Percentiles rank a stretch among this genome's conserved stretches.
Evolutionary conservation across 2,797 vertebrate genomes (phyloP).

Genomic region (Thripadectes ignobilis): DNA sequence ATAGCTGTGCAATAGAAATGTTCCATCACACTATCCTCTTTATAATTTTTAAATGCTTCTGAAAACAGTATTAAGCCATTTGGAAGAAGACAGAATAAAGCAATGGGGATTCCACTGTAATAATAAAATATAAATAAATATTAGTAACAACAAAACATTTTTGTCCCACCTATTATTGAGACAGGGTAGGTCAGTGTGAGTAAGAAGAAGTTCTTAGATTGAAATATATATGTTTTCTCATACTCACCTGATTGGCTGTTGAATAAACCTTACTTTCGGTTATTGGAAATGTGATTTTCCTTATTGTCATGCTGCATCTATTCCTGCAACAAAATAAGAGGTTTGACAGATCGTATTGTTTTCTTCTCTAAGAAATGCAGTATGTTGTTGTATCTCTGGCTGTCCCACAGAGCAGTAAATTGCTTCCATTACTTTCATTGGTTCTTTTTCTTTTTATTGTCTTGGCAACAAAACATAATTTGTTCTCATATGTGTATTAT

Average conservation of each 20-base stretch:
- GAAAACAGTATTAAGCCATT: neutral
- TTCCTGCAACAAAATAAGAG: constrained; percentile 54
- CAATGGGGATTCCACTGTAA: neutral
- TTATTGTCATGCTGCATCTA: neutral
- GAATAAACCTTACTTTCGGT: neutral
- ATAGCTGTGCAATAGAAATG: neutral
- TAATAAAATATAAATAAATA: neutral
- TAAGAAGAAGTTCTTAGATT: neutral
- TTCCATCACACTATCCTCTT: neutral
- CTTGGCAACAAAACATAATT: constrained; percentile 66
- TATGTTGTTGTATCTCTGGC: constrained; percentile 37
- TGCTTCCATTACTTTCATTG: constrained; percentile 67
- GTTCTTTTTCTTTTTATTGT: constrained; percentile 49
- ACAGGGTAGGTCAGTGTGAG: neutral
- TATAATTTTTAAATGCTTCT: neutral
- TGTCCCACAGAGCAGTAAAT: constrained; percentile 68
- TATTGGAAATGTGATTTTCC: constrained; percentile 37
- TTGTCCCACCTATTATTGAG: neutral
- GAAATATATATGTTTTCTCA: constrained; percentile 20
- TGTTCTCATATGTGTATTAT: constrained; percentile 35
- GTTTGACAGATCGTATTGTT: constrained; percentile 46
- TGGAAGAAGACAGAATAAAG: neutral
- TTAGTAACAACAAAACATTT: neutral
- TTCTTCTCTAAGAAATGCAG: constrained; percentile 50
- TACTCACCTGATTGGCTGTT: neutral